Evolutionary conservation across 2,797 vertebrate genomes (phyloP), one percentile per base, ranked within the genome.

Genomic region (Sternotherus odoratus): DNA sequence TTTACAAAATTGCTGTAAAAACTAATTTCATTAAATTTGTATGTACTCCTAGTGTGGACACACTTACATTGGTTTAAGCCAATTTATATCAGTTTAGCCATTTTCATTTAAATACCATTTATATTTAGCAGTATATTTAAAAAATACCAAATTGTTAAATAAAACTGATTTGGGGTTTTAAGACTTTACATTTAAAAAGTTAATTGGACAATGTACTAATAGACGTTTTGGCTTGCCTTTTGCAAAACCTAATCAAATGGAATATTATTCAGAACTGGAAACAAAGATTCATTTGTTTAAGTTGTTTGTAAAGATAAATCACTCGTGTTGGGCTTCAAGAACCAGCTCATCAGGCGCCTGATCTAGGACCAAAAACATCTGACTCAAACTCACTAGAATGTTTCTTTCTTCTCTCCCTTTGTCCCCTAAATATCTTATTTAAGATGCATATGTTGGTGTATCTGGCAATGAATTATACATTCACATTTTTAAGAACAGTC

Each of bases 391-490:
- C 12, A 2, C 43, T 1, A 8, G 74, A n/a, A 16, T 10, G 13
- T 8, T 33, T 23, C 12, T 19, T 69, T 63, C 69, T 3, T 16
- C 82, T 81, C 80, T 48, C 53, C 50, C 13, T 2, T 83, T 3
- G 0, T 1, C 33, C 53, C 36, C n/a, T 10, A 48, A n/a, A 0
- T 1, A 57, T 4, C 1, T 2, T 82, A 36, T 24, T 66, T 4
- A 3, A 2, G 12, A 1, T 28, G 36, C 1, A 5, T 57, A 2
- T 24, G n/a, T 1, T 2, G 28, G 0, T n/a, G 39, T 74, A 39
- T 83, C 15, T 77, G 87, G 43, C 54, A 57, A 15, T 13, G 74
- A 56, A 2, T 12, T 60, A 3, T 2, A 36, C 12, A 28, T 6
- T 1, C 49, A 4, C 0, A 48, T 17, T 1, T 12, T 43, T 33